A percentile compares a stretch with the other conserved stretches of the same genome.
These are phyloP conservation scores for Oligia strigilis DNA, from an alignment of 2,888 invertebrate genomes.

Conservation along the genomic window DNA sequence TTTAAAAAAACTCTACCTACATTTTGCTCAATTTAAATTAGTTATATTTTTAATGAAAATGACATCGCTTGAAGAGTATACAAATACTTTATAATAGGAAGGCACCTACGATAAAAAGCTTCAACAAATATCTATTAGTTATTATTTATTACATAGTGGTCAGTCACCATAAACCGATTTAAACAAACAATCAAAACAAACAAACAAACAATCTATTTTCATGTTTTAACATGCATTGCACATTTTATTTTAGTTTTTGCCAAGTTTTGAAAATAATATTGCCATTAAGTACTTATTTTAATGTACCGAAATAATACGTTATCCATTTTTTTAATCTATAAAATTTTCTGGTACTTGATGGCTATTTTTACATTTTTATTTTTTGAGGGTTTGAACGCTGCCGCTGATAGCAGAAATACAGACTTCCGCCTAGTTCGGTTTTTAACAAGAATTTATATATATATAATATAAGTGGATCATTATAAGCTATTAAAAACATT, in stretches of 20 bases:
- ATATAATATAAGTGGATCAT: background rate
- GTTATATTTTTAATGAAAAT: background rate
- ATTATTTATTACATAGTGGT: too few species aligned
- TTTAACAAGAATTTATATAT: background rate
- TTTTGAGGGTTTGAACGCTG: background rate
- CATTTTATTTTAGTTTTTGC: too few species aligned
- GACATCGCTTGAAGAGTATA: background rate
- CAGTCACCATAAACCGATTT: background rate
- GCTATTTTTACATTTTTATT: background rate
- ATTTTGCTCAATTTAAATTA: background rate
- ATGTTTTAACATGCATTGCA: background rate
- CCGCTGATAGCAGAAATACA: background rate
- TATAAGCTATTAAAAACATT: background rate
- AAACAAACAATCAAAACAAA: too few species aligned
- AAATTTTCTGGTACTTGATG: background rate
- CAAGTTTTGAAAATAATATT: too few species aligned
- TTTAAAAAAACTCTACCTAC: background rate
- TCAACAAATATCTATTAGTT: background rate
- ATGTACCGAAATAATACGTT: background rate
- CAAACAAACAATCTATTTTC: background rate
- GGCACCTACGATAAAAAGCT: background rate
- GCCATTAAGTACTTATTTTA: background rate
- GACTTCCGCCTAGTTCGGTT: background rate
- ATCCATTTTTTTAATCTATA: background rate
- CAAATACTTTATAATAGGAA: too few species aligned